These are phyloP conservation scores for Chelonus formosanus DNA, from an alignment of 2,888 invertebrate genomes.

Conservation along the genomic window DNA sequence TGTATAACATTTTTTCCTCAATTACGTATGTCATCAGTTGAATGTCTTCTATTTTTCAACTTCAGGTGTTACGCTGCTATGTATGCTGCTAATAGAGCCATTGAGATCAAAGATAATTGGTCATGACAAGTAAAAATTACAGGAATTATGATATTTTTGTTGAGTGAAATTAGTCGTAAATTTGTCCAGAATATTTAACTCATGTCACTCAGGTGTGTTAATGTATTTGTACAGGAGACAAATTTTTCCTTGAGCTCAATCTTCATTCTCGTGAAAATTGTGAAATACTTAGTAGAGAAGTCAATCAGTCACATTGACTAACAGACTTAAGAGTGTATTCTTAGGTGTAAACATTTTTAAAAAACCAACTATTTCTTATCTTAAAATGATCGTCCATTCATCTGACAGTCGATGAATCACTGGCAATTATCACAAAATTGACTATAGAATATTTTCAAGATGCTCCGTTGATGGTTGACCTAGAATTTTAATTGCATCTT, in stretches of 20 bases:
- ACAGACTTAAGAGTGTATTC: neutral
- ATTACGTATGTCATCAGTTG: slow-evolving; percentile 21
- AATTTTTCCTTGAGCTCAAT: slow-evolving; percentile 31
- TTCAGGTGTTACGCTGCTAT: too few relatives aligned
- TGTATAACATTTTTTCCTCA: neutral
- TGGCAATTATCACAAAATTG: slow-evolving; percentile 22
- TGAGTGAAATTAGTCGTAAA: neutral
- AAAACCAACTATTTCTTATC: slow-evolving; percentile 19
- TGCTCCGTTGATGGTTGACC: slow-evolving; percentile 18
- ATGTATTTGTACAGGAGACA: slow-evolving; percentile 1
- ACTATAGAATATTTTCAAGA: neutral
- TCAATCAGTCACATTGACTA: slow-evolving; percentile 26
- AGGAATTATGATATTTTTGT: neutral
- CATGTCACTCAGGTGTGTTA: neutral
- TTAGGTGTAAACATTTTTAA: neutral
- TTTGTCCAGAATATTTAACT: neutral
- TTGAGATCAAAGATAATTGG: too few relatives aligned
- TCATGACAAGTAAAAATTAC: too few relatives aligned
- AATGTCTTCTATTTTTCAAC: neutral
- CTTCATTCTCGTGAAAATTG: slow-evolving; percentile 21
- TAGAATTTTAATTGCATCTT: slow-evolving; percentile 26
- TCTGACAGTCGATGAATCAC: slow-evolving; percentile 21
- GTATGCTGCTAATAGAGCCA: too few relatives aligned
- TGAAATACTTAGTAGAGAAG: slow-evolving; percentile 18
- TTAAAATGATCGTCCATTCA: slow-evolving; percentile 22